These are phyloP conservation scores for Probaryconus sp. DNA, from an alignment of 1,140 invertebrate genomes.

Conservation along the genomic window DNA sequence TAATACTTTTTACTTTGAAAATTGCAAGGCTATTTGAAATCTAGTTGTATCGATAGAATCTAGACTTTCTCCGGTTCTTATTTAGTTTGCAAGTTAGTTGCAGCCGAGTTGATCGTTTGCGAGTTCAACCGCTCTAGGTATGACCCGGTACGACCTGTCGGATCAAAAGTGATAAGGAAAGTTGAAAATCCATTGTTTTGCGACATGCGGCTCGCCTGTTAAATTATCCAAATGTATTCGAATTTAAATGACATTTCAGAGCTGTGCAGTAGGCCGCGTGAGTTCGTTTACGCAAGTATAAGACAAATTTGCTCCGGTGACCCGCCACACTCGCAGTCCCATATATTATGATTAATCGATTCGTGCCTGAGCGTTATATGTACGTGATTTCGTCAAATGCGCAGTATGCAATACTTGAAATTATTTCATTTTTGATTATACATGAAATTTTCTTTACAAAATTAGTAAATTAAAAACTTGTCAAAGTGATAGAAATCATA, in stretches of 20 bases:
- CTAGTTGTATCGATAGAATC: slow-evolving; percentile 52
- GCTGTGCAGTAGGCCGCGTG: slow-evolving; percentile 31
- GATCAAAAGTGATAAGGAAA: slow-evolving; percentile 57
- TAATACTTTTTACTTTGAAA: slow-evolving; percentile 4
- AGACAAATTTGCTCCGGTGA: slow-evolving; percentile 48
- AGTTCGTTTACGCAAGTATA: slow-evolving; percentile 32
- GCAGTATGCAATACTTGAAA: neutral
- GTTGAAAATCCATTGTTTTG: slow-evolving; percentile 61
- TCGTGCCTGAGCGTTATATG: slow-evolving; percentile 13
- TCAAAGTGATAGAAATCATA: no score
- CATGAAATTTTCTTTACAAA: no score
- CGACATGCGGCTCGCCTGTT: slow-evolving; percentile 5
- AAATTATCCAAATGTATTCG: slow-evolving; percentile 60
- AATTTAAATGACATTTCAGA: slow-evolving; percentile 27
- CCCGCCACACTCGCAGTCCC: slow-evolving; percentile 19
- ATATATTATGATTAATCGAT: slow-evolving; percentile 41
- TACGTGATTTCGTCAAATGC: neutral
- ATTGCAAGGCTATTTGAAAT: slow-evolving; percentile 44
- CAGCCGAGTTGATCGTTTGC: neutral
- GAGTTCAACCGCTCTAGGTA: slow-evolving; percentile 7
- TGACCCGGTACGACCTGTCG: slow-evolving; percentile 40
- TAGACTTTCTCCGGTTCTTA: slow-evolving; percentile 53
- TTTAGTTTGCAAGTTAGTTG: slow-evolving; percentile 9
- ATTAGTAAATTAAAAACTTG: no score
- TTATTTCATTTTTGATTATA: no score